Evolutionary conservation across 2,888 invertebrate species (phyloP).

Genomic region (Phanerotoma sp.): DNA sequence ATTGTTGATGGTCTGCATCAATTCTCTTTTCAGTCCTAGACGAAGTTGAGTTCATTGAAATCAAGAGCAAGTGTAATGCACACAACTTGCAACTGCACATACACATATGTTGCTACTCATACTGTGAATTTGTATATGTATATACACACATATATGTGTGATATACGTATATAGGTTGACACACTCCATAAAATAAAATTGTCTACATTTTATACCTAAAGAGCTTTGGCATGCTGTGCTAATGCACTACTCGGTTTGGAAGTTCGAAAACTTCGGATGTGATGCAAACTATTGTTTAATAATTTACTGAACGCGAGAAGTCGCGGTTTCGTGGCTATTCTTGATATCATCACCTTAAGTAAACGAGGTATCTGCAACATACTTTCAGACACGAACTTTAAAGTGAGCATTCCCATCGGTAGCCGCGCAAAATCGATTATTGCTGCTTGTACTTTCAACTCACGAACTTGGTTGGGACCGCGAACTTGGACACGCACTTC

Average conservation of each 20-base stretch:
- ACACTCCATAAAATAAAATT: no score
- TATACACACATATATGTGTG: no score
- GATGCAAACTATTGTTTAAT: conserved; percentile 28
- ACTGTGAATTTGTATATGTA: no score
- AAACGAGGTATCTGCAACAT: neutral
- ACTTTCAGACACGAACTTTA: neutral
- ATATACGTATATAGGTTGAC: neutral
- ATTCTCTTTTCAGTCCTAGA: conserved; percentile 10
- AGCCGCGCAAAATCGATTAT: conserved; percentile 27
- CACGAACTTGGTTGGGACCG: conserved; percentile 17
- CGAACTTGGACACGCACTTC: conserved; percentile 11
- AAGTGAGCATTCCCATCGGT: neutral
- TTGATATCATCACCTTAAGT: neutral
- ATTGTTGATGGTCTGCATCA: conserved; percentile 1
- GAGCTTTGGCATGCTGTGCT: conserved; percentile 25
- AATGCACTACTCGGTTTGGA: conserved; percentile 33
- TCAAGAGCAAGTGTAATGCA: neutral
- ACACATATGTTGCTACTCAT: neutral
- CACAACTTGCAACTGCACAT: neutral
- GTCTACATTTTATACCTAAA: neutral
- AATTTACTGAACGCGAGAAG: conserved; percentile 22
- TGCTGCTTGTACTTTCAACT: conserved; percentile 26
- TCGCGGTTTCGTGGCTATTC: conserved; percentile 1
- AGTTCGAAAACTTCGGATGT: conserved; percentile 29
- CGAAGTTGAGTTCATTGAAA: neutral